Base-by-base conservation (phyloP, 2,113 vertebrate genomes). In the Picathartes gymnocephalus region DNA sequence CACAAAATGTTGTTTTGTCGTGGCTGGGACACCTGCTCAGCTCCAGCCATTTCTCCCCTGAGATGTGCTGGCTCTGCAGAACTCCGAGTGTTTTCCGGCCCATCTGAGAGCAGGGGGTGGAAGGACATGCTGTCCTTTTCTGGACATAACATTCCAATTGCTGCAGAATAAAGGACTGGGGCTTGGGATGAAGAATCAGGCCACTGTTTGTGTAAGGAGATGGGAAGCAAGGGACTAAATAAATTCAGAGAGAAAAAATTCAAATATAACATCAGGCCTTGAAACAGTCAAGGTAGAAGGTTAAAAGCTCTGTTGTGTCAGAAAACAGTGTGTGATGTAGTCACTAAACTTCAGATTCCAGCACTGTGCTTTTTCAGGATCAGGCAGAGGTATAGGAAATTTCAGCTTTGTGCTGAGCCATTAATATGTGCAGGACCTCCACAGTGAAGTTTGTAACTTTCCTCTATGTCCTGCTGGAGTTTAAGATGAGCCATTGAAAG, bases 41-140 rank as follows among this genome's bases (percentile, higher is more conserved):
- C 69, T 51, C 85, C 4, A 1, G 47, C 56, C 44, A 7, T 65
- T 60, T 15, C 74, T 94, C 78, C 88, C 61, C 62, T 39, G 88
- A 90, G 86, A 77, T 84, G 39, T 90, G 93, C 92, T 90, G 88
- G 58, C 90, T 95, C 72, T 95, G 93, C 90, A 86, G 80, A 93
- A 53, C 56, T 74, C 50, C 0, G 22, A 65, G 50, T 90, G 80
- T 65, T 96, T 95, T 93, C 81, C 4, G 0, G 85, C 62, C 84
- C 62, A 17, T 78, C 56, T 81, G 85, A 72, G 79, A 93, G 66
- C 74, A 65, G 30, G 54, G 50, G 23, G 35, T 53, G 39, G 78
- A 88, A 95, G 94, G 95, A 86, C 88, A 27, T 2, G 20, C 79
- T 86, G 82, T 96, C 86, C 86, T 86, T 45, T 54, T 68, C 81